These are phyloP conservation scores for Pollicipes pollicipes DNA, from an alignment of 1,140 invertebrate genomes.

Conservation along the genomic window DNA sequence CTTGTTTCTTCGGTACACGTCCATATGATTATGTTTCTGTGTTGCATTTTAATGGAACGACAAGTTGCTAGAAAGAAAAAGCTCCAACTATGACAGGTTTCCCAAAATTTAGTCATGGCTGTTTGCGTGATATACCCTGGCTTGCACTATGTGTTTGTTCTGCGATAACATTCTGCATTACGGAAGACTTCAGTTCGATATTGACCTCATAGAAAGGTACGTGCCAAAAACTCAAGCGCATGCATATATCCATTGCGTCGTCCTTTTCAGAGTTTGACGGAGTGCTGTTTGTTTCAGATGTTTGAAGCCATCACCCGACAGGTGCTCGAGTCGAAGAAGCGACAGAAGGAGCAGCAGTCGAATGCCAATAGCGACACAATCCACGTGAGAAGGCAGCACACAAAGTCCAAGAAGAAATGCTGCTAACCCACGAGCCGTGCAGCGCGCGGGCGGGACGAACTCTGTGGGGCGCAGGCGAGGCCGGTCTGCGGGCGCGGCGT, in stretches of 20 bases:
- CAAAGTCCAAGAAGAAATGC: constrained; percentile 22
- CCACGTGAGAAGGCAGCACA: constrained; percentile 16
- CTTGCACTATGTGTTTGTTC: not conserved
- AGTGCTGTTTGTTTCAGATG: constrained; percentile 36
- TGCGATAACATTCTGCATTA: not conserved
- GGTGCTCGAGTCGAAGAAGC: constrained; percentile 47
- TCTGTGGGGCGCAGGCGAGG: too few relatives aligned
- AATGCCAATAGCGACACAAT: constrained; percentile 24
- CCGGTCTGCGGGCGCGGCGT: too few relatives aligned
- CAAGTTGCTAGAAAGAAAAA: too few relatives aligned
- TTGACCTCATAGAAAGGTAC: too few relatives aligned
- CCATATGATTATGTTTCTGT: too few relatives aligned
- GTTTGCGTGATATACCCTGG: too few relatives aligned
- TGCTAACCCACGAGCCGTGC: constrained; percentile 17
- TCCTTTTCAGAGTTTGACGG: constrained; percentile 8
- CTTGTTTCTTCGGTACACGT: too few relatives aligned
- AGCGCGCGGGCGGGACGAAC: not conserved
- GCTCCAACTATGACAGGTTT: too few relatives aligned
- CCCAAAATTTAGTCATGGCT: too few relatives aligned
- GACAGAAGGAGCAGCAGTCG: constrained; percentile 38
- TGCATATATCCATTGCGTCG: not conserved
- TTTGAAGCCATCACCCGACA: constrained; percentile 51
- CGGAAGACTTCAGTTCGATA: not conserved
- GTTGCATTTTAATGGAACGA: too few relatives aligned
- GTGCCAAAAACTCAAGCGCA: too few relatives aligned